Base-by-base conservation (phyloP, 2,888 invertebrate genomes). In the Shargacucullia verbasci region DNA sequence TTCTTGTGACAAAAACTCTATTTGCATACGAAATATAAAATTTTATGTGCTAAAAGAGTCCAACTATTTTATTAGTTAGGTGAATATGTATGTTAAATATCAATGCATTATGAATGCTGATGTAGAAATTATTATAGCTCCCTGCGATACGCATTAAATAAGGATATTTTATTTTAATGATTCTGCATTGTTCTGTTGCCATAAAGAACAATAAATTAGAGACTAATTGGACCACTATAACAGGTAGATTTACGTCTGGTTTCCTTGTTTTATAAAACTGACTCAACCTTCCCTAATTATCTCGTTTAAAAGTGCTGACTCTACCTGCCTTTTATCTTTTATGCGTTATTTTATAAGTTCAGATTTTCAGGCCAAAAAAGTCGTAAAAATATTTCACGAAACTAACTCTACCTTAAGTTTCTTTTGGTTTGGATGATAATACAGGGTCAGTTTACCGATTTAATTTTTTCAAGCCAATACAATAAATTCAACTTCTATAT, bases 1-100 rank as follows among this genome's bases (percentile, higher is more conserved):
- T 66, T 59, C 35, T 35, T 31, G 15, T 37, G 46, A 60, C 66
- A 66, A 70, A 70, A 61, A 70, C 47, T 15, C 13, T 59, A 59
- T 74, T 73, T 70, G 57, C 63, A 71, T 70, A 58, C 40, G 44
- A 58, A 41, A 57, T 55, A 52, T 56, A 56, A 70, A 67, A 56
- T 53, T 41, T 31, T 59, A 70, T 59, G 38, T 48, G 44, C 38
- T 49, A 56, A 60, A 71, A 58, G 39, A 61, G 70, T 44, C 55
- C 27, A 15, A 52, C 39, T 41, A 52, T 70, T 68, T 57, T 53
- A 55, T 59, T 37, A 38, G 49, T 54, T 57, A 38, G 15, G 34
- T 58, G 40, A 43, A 63, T 45, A 48, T 9, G 0, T 37, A 54
- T 38, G 34, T 27, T 52, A 49, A 65, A 58, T 59, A 56, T 20